Evolutionary conservation across 2,797 vertebrate genomes (phyloP).

Genomic region (Coregonus suidteri): DNA sequence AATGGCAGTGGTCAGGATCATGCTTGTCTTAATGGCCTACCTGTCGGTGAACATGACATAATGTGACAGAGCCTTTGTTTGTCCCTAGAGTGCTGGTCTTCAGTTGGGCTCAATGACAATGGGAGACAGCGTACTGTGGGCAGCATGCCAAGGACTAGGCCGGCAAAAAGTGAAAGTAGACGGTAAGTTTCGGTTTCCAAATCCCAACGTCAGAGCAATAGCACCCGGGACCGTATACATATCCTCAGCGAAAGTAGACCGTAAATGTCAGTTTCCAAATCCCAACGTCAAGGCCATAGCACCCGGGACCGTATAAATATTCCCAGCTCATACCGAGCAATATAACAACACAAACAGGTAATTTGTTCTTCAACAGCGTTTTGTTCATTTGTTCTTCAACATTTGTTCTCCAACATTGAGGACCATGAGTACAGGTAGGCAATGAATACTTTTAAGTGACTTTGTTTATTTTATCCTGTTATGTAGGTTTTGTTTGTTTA

Average conservation of each 20-base stretch:
- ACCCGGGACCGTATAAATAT: neutral
- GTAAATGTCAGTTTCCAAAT: neutral
- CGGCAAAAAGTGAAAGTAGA: constrained; percentile 42
- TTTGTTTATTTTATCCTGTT: neutral
- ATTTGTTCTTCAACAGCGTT: neutral
- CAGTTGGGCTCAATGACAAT: no score
- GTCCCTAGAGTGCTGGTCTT: no score
- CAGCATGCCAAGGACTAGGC: fast-evolving
- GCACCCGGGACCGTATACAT: no score
- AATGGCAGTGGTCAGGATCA: no score
- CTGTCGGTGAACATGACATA: no score
- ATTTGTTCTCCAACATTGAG: neutral
- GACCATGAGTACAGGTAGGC: constrained; percentile 53
- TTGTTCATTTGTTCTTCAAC: neutral
- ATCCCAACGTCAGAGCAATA: neutral
- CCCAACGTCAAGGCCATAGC: neutral
- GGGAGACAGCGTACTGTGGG: neutral
- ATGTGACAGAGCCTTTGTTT: no score
- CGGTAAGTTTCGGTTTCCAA: constrained; percentile 59
- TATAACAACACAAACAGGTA: neutral
- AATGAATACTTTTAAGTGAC: fast-evolving
- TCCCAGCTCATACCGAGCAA: neutral
- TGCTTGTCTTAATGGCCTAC: no score
- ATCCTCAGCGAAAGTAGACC: neutral
- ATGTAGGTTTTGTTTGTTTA: neutral